Percentiles rank a stretch among this genome's conserved stretches.
Evolutionary conservation across 2,113 vertebrate genomes (phyloP).

Genomic region (Caretta caretta): DNA sequence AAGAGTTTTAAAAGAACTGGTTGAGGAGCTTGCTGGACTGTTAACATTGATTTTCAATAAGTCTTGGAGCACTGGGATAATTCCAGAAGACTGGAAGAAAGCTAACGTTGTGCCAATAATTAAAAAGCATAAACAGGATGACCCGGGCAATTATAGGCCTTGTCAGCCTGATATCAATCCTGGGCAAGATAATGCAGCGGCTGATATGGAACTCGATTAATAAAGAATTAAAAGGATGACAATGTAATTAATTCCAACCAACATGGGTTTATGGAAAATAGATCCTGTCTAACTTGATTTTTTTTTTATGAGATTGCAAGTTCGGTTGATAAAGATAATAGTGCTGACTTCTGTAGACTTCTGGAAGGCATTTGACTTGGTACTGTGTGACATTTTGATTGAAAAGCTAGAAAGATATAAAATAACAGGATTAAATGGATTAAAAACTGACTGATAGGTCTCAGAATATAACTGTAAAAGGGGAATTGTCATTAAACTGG

Average conservation of each 20-base stretch:
- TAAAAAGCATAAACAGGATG: neutral
- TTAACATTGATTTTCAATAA: neutral
- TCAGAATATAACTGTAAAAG: no score
- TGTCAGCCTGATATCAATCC: neutral
- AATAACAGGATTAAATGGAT: no score
- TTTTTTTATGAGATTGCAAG: neutral
- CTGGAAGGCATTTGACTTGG: no score
- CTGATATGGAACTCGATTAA: neutral
- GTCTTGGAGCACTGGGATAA: neutral
- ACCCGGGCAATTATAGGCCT: neutral
- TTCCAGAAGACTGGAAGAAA: neutral
- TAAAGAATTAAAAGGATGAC: neutral
- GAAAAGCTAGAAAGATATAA: no score
- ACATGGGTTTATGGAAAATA: neutral
- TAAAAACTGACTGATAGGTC: no score
- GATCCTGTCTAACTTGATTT: neutral
- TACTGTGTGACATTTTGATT: no score
- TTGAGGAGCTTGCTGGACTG: neutral
- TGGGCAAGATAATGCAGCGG: neutral
- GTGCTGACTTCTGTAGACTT: neutral
- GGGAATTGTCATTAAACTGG: no score
- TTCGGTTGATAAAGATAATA: neutral
- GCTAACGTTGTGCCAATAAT: neutral
- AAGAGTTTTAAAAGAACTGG: neutral
- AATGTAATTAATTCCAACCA: neutral